phyloP scores from a whole-genome alignment of 2,888 invertebrate genomes.

The Shargacucullia verbasci region DNA sequence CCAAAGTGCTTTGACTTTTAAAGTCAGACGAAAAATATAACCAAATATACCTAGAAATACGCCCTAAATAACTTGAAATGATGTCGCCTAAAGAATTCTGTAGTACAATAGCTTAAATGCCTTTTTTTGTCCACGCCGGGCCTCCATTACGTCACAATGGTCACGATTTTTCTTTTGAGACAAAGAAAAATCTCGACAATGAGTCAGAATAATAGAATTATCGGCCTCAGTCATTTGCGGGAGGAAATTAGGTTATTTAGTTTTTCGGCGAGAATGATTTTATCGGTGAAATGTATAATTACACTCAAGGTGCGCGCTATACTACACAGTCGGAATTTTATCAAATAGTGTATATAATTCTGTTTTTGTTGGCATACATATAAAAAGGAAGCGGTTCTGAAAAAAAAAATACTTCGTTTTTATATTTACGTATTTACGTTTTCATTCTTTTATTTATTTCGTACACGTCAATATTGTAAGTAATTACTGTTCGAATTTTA shows the following conservation, averaged over 20 bases:
- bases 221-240: slow-evolving; percentile 53
- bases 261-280: slow-evolving; percentile 19
- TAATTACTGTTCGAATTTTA: no score
- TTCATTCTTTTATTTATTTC: no score
- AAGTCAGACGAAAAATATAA: slow-evolving; percentile 18
- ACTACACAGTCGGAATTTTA: no score
- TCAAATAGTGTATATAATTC: no score
- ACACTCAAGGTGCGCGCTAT: no score
- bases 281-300: slow-evolving; percentile 11
- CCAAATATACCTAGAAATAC: slow-evolving; percentile 27
- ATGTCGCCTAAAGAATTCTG: slow-evolving; percentile 52
- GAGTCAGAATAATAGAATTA: slow-evolving; percentile 65
- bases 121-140: slow-evolving; percentile 54
- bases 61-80: slow-evolving; percentile 46
- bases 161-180: slow-evolving; percentile 66
- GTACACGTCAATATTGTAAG: no score
- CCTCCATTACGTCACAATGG: slow-evolving; percentile 62
- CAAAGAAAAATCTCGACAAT: slow-evolving; percentile 64
- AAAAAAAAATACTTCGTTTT: no score
- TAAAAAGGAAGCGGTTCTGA: no score
- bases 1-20: slow-evolving; percentile 7
- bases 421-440: no score
- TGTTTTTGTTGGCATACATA: no score
- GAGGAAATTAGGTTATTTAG: slow-evolving; percentile 52
- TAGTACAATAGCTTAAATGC: slow-evolving; percentile 55